Conservation (phyloP, 2,113 vertebrate species). For the Microtus pennsylvanicus region DNA sequence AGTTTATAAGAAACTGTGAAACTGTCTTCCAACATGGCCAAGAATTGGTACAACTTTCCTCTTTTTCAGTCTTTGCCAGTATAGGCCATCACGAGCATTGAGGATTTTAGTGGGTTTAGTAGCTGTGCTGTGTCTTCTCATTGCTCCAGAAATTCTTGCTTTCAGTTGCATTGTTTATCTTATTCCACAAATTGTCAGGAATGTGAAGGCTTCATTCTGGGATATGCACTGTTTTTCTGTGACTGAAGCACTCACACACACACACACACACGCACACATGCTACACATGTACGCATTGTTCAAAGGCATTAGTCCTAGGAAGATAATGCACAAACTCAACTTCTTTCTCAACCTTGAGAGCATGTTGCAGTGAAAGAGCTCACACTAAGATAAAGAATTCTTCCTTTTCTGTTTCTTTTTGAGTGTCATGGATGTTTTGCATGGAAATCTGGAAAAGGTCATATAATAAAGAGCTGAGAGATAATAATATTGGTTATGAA, state of each 20-base stretch:
- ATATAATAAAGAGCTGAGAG: background rate
- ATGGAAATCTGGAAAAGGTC: constrained; percentile 14
- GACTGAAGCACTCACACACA: background rate
- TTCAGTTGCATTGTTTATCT: background rate
- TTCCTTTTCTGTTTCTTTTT: background rate
- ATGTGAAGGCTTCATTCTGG: background rate
- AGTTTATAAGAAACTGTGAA: background rate
- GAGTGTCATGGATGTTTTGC: background rate
- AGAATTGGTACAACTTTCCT: background rate
- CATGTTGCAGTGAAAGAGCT: background rate
- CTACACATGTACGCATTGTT: rapidly evolving
- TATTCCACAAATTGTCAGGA: background rate
- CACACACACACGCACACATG: too few relatives aligned
- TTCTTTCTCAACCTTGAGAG: background rate
- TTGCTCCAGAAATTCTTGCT: background rate
- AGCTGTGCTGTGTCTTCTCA: background rate
- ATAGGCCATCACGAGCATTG: background rate
- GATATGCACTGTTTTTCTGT: background rate
- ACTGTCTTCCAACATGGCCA: background rate
- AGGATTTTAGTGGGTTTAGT: background rate
- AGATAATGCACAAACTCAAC: background rate
- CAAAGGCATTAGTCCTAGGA: background rate
- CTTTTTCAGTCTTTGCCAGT: background rate
- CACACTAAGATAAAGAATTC: background rate
- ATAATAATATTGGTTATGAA: background rate